A percentile compares a stretch with the other conserved stretches of the same genome.
Conservation (phyloP, 2,888 invertebrate genomes). For the Lasiommata megera region DNA sequence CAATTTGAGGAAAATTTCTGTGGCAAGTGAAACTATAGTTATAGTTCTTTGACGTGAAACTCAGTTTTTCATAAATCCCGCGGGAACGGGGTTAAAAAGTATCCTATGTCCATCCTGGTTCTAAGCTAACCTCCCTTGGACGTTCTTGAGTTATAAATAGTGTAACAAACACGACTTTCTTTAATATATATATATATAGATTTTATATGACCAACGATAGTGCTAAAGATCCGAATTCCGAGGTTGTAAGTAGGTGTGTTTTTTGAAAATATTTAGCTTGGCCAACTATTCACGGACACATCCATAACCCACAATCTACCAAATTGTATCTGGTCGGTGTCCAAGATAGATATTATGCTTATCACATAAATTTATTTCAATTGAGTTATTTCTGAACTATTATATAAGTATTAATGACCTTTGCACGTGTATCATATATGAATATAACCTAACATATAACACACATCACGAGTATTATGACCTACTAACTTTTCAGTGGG, state of each 20-base stretch:
- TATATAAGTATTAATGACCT: not conserved
- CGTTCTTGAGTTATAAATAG: no score
- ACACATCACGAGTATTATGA: not conserved
- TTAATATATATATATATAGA: no score
- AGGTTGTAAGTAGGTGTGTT: not conserved
- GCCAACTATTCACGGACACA: conserved; percentile 1
- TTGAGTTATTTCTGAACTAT: not conserved
- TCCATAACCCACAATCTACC: not conserved
- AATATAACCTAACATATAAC: not conserved
- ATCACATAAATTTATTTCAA: not conserved
- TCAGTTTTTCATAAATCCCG: no score
- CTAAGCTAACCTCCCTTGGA: no score
- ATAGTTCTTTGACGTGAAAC: no score
- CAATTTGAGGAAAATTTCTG: no score
- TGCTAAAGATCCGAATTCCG: no score
- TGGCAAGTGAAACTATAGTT: no score
- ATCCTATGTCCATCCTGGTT: no score
- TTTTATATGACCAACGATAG: no score
- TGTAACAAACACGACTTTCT: no score
- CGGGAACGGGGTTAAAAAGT: no score
- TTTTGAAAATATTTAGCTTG: conserved; percentile 7
- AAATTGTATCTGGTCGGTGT: conserved; percentile 3
- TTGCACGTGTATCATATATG: not conserved
- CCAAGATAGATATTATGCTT: conserved; percentile 10
- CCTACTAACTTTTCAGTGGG: not conserved